phyloP scores from a whole-genome alignment of 2,113 vertebrate genomes.

The Cheirogaleus medius region DNA sequence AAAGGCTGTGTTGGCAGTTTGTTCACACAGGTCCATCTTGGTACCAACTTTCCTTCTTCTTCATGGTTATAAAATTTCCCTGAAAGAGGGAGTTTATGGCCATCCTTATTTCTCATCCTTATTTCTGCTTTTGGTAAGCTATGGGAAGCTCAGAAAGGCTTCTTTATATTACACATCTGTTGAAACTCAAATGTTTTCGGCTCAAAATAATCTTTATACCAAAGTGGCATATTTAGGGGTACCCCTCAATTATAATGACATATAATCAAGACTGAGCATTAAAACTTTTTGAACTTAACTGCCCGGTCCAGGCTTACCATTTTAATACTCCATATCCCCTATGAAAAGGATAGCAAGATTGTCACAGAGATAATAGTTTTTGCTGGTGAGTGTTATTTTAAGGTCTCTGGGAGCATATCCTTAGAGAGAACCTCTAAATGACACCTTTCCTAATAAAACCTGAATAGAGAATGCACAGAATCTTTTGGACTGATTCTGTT shows the following conservation, averaged over 20 bases:
- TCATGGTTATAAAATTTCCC: neutral
- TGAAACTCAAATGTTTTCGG: constrained; percentile 27
- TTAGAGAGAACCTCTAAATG: neutral
- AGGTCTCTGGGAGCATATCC: neutral
- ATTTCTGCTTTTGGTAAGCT: constrained; percentile 9
- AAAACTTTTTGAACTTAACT: neutral
- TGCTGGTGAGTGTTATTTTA: neutral
- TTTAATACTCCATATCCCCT: neutral
- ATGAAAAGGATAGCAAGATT: neutral
- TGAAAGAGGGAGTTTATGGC: neutral
- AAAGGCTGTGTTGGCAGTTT: neutral
- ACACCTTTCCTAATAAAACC: neutral
- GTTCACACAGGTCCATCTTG: neutral
- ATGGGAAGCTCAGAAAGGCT: neutral
- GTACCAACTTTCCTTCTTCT: neutral
- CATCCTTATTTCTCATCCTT: neutral
- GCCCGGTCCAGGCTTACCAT: neutral
- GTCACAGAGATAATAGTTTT: neutral
- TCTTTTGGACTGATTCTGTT: neutral
- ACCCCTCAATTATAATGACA: neutral
- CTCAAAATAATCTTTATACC: constrained; percentile 50
- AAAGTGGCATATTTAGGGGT: neutral
- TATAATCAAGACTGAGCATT: neutral
- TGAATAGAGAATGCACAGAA: neutral
- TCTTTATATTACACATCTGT: neutral